phyloP scores from a whole-genome alignment of 2,888 invertebrate genomes.

The Elegia similella region DNA sequence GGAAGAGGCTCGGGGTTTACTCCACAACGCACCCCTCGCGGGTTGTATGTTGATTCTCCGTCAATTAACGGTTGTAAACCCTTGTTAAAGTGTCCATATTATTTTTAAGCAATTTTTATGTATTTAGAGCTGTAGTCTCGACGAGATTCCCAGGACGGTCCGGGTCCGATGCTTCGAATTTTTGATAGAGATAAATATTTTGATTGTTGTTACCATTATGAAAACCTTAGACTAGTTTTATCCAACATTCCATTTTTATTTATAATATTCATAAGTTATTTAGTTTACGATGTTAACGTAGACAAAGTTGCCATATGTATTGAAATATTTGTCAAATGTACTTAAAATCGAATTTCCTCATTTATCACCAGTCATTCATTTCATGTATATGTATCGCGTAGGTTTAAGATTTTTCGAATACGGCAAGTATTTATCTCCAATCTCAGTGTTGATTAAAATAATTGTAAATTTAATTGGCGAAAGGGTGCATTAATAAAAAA shows the following conservation, averaged over 20 bases:
- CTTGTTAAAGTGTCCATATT: constrained; percentile 69
- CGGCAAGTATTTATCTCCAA: constrained; percentile 30
- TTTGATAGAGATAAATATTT: constrained; percentile 67
- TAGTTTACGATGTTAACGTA: constrained; percentile 38
- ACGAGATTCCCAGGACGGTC: constrained; percentile 36
- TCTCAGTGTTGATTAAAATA: constrained; percentile 59
- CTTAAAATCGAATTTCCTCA: constrained; percentile 58
- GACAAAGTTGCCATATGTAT: constrained; percentile 72
- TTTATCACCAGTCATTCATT: constrained; percentile 33
- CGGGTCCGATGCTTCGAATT: constrained; percentile 48
- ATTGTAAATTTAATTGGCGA: constrained; percentile 43
- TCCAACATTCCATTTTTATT: constrained; percentile 64
- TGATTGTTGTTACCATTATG: constrained; percentile 71
- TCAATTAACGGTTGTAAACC: constrained; percentile 65
- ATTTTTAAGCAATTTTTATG: constrained; percentile 59
- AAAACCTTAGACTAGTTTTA: constrained; percentile 53
- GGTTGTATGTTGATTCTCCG: constrained; percentile 42
- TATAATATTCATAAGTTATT: constrained; percentile 49
- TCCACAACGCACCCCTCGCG: neutral
- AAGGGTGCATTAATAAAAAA: constrained; percentile 58
- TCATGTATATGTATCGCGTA: constrained; percentile 27
- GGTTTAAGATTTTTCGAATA: constrained; percentile 22
- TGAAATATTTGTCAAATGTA: constrained; percentile 60
- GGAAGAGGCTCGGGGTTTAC: constrained; percentile 29
- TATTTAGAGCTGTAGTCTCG: constrained; percentile 35